Base-by-base conservation (phyloP, 1,140 invertebrate species). In the Drosophila neocordata region DNA sequence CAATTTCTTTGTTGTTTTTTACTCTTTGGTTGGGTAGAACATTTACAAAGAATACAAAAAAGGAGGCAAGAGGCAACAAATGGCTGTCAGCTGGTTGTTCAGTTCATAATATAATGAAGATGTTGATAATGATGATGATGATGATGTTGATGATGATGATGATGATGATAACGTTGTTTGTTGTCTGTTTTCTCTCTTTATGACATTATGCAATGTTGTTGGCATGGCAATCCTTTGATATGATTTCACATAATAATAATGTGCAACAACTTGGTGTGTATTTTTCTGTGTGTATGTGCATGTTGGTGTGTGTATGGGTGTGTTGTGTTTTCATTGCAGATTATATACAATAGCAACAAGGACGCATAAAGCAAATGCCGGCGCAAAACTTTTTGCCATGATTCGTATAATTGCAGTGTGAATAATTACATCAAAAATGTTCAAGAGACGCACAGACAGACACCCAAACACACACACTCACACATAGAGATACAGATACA, bases 341-440 rank as follows among this genome's bases (percentile, higher is more conserved):
- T 88, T 88, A 87, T 83, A 68, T 83, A 73, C 75, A 82, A 84
- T 64, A 72, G 61, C 64, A 69, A 52, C 67, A 72, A 66, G 51
- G 65, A 76, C 34, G 66, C 70, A 85, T 81, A 81, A 87, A 87
- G 78, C 78, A 76, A 73, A 70, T 67, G 69, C 76, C 66, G 41
- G 77, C 65, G 66, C 68, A 69, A 83, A 81, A 80, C 60, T 71
- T 83, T 69, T 83, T 69, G 69, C 79, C 72, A 88, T 88, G 75
- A 88, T 76, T 87, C 79, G 79, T 83, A 83, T 87, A 87, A 87
- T 88, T 87, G 83, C 84, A 88, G 83, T 65, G 75, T 82, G 83
- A 87, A 87, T 87, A 87, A 87, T 87, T 87, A 88, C 83, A 87
- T 88, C 76, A 73, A 88, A 48, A 88, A 88, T 83, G 79, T 79